phyloP scores from a whole-genome alignment of 2,888 invertebrate genomes.

The Leptura quadrifasciata region DNA sequence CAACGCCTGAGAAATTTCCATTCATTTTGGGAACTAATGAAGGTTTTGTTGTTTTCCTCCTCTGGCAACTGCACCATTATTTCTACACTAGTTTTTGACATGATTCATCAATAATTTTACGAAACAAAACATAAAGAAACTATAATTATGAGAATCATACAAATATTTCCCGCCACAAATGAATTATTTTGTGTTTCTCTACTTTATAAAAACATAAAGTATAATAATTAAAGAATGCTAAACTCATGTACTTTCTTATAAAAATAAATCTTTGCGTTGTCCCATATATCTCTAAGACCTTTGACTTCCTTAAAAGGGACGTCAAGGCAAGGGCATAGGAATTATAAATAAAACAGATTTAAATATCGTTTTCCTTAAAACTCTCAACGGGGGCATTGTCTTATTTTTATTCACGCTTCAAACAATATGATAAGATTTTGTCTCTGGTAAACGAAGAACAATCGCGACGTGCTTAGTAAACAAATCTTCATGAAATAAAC shows the following conservation, averaged over 20 bases:
- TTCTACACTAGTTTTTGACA: no score
- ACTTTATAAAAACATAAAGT: no score
- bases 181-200: no score
- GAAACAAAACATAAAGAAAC: no score
- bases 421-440: slow-evolving; percentile 16
- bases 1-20: neutral
- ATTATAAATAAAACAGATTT: neutral
- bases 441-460: neutral
- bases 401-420: neutral
- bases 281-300: slow-evolving; percentile 26
- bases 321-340: slow-evolving; percentile 35
- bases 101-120: no score
- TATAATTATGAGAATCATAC: no score
- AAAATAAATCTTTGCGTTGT: slow-evolving; percentile 4
- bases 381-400: slow-evolving; percentile 1
- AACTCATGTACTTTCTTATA: no score
- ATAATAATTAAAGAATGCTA: no score
- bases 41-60: no score
- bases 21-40: no score
- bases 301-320: slow-evolving; percentile 36
- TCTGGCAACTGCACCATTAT: no score
- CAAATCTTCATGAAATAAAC: slow-evolving; percentile 37
- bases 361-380: neutral
- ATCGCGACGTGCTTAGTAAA: slow-evolving; percentile 47
- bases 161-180: no score